Percentiles rank a stretch among this genome's conserved stretches.
Evolutionary conservation across 2,797 vertebrate genomes (phyloP).

Genomic region (Ficedula albicollis): DNA sequence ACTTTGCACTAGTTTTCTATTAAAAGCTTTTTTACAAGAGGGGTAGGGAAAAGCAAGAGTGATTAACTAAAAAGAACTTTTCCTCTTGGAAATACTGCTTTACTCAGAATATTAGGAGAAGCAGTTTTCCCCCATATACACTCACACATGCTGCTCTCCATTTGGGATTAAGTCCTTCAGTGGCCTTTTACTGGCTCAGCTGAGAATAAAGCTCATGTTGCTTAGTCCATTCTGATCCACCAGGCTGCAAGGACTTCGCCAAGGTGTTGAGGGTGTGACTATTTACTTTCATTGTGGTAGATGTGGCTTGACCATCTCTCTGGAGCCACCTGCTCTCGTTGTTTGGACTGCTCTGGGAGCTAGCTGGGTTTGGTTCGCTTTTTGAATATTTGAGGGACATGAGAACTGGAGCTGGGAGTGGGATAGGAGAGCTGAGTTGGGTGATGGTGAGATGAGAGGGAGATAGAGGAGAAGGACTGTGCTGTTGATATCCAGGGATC

Average conservation of each 20-base stretch:
- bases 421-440: not conserved
- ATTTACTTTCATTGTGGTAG: not conserved
- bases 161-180: not conserved
- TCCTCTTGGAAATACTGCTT: not conserved
- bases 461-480: not conserved
- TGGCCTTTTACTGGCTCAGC: not conserved
- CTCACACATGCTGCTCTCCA: not conserved
- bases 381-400: not conserved
- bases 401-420: not conserved
- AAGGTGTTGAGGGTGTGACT: not conserved
- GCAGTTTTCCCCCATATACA: not conserved
- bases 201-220: not conserved
- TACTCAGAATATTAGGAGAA: not conserved
- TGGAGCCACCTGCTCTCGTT: accelerated
- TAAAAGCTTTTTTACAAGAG: not conserved
- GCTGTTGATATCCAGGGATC: not conserved
- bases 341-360: not conserved
- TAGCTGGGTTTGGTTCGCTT: not conserved
- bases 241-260: not conserved
- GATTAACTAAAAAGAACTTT: not conserved
- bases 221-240: not conserved
- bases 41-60: not conserved
- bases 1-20: not conserved
- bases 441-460: not conserved
- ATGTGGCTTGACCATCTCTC: not conserved